phyloP scores from a whole-genome alignment of 2,888 invertebrate genomes.

The Spodoptera littoralis region DNA sequence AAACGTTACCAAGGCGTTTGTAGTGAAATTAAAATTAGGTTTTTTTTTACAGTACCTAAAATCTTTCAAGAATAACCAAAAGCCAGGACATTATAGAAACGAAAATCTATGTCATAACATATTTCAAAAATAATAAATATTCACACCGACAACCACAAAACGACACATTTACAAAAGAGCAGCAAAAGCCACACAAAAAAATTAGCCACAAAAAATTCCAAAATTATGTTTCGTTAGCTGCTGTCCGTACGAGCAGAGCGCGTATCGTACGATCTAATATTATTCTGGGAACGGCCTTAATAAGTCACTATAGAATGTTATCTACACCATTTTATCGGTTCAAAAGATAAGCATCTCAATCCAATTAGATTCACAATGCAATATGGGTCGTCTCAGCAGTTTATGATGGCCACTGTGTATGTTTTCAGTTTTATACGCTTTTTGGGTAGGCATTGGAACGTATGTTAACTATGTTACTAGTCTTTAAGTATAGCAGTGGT shows the following conservation, averaged over 20 bases:
- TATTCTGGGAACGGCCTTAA: conserved; percentile 90
- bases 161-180: background rate
- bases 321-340: conserved; percentile 88
- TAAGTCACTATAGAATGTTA: conserved; percentile 90
- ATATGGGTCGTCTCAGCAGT: conserved; percentile 83
- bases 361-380: conserved; percentile 89
- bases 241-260: conserved; percentile 74
- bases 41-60: too few relatives aligned
- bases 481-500: background rate
- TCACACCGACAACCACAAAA: background rate
- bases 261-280: conserved; percentile 88
- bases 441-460: conserved; percentile 29
- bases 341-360: conserved; percentile 86
- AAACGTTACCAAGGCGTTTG: too few relatives aligned
- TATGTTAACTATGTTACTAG: background rate
- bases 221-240: conserved; percentile 62
- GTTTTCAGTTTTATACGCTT: conserved; percentile 59
- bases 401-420: conserved; percentile 78
- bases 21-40: too few relatives aligned
- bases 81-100: too few relatives aligned
- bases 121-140: background rate
- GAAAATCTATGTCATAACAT: too few relatives aligned
- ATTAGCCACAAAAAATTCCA: conserved; percentile 24
- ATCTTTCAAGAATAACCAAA: too few relatives aligned
- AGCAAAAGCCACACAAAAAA: conserved; percentile 10